phyloP scores from a whole-genome alignment of 2,888 invertebrate species.

The Tenthredo livida region DNA sequence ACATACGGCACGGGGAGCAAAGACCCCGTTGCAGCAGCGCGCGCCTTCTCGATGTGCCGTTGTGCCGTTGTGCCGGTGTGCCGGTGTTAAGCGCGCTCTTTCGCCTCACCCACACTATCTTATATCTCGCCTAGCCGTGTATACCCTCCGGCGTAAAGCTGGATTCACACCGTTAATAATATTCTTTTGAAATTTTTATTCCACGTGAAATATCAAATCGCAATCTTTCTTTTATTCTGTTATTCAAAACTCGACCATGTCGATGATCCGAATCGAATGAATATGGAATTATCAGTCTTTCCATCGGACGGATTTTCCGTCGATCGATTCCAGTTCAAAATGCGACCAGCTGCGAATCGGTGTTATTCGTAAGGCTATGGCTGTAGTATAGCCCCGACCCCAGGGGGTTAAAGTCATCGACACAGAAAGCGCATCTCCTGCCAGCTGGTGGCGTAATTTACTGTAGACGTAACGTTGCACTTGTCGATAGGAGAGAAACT shows the following conservation, averaged over 20 bases:
- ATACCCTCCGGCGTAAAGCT: not conserved
- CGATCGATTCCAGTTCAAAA: not conserved
- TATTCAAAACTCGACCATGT: not conserved
- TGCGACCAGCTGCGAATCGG: slow-evolving; percentile 11
- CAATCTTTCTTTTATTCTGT: not conserved
- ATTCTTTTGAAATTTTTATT: not conserved
- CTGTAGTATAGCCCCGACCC: not conserved
- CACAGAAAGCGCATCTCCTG: slow-evolving; percentile 44
- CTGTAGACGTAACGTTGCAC: slow-evolving; percentile 26
- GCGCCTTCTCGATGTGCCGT: slow-evolving; percentile 44
- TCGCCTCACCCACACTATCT: slow-evolving; percentile 52
- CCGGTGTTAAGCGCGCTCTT: slow-evolving; percentile 48
- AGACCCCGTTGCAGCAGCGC: slow-evolving; percentile 74
- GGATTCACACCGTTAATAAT: not conserved
- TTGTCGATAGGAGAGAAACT: slow-evolving; percentile 21
- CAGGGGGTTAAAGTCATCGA: slow-evolving; percentile 30
- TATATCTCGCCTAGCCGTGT: slow-evolving; percentile 39
- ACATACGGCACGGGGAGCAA: slow-evolving; percentile 77
- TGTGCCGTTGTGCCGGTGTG: slow-evolving; percentile 1
- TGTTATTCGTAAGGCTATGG: not conserved
- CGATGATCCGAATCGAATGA: not conserved
- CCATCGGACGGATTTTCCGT: not conserved
- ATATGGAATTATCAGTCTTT: not conserved
- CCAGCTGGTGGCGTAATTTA: slow-evolving; percentile 43
- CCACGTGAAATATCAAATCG: not conserved